Conservation (phyloP, 2,888 invertebrate species). For the Parnassius apollo region DNA sequence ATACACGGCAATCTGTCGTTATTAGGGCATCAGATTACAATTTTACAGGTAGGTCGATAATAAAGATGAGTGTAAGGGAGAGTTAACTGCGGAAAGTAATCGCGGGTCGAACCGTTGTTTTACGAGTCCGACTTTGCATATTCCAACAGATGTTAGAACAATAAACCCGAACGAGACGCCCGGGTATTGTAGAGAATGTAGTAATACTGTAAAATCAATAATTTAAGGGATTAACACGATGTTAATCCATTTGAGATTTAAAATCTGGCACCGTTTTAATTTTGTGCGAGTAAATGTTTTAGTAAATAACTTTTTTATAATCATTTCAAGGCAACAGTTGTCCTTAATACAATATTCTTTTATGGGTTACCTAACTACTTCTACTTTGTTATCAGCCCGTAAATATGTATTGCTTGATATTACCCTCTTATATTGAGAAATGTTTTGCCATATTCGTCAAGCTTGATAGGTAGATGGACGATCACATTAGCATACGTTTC, state of each 20-base stretch:
- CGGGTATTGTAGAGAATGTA: constrained; percentile 40
- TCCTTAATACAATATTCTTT: too few species aligned
- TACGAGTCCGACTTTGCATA: constrained; percentile 73
- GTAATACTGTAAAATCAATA: constrained; percentile 46
- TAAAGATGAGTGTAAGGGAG: constrained; percentile 73
- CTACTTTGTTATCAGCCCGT: too few species aligned
- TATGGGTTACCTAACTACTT: too few species aligned
- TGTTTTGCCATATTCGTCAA: too few species aligned
- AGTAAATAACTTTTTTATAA: too few species aligned
- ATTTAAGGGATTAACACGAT: constrained; percentile 53
- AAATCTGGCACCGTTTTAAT: constrained; percentile 10
- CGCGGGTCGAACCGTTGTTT: constrained; percentile 57
- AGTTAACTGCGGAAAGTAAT: constrained; percentile 70
- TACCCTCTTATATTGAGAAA: too few species aligned
- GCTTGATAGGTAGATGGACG: too few species aligned
- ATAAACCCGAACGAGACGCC: constrained; percentile 64
- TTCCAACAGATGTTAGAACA: constrained; percentile 70
- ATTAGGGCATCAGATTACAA: constrained; percentile 59
- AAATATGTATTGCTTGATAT: too few species aligned
- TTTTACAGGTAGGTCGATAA: constrained; percentile 70
- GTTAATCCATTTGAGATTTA: constrained; percentile 37
- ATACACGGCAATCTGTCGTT: constrained; percentile 54
- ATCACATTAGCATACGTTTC: too few species aligned
- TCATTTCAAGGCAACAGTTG: too few species aligned
- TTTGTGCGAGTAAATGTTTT: too few species aligned